Conservation (phyloP, 2,797 vertebrate genomes). For the Leptoclinus maculatus region DNA sequence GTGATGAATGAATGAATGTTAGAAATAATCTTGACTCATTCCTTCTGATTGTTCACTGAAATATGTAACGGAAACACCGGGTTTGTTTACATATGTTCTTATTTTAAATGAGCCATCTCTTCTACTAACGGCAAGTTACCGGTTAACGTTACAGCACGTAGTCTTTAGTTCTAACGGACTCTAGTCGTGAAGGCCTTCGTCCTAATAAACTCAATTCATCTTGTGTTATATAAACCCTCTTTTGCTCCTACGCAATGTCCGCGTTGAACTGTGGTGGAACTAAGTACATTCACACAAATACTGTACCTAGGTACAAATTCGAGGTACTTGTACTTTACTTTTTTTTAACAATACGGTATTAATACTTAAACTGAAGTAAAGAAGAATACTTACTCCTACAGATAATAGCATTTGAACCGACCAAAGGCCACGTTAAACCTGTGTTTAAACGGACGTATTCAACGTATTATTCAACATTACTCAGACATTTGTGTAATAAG, state of each 20-base stretch:
- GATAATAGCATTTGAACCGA: neutral
- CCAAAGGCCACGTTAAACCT: neutral
- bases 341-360: neutral
- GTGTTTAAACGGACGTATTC: neutral
- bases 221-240: neutral
- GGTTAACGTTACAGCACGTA: neutral
- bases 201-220: neutral
- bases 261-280: neutral
- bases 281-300: neutral
- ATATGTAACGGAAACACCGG: neutral
- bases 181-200: neutral
- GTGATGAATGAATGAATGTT: rapidly evolving
- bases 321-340: neutral
- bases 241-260: neutral
- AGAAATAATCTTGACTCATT: neutral
- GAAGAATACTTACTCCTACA: neutral
- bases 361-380: neutral
- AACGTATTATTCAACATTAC: neutral
- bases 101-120: neutral
- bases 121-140: neutral
- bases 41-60: neutral
- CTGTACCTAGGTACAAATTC: neutral
- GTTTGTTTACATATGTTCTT: neutral
- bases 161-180: neutral
- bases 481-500: neutral